Conservation (phyloP, 2,888 invertebrate species). For the Amphiduros pacificus region DNA sequence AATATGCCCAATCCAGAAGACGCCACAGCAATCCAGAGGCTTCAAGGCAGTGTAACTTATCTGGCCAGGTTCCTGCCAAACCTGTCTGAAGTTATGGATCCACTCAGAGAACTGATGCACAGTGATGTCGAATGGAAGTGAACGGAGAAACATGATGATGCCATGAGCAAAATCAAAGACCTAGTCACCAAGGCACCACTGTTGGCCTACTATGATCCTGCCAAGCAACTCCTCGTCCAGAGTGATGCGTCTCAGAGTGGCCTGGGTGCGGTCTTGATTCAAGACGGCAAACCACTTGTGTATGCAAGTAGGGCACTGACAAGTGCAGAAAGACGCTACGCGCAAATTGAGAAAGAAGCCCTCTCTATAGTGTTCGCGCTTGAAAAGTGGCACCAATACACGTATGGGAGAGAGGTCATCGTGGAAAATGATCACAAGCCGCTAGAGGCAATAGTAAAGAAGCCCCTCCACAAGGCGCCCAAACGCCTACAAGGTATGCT, state of each 20-base stretch:
- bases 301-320: slow-evolving; percentile 17
- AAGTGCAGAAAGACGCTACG: slow-evolving; percentile 14
- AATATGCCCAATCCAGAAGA: slow-evolving; percentile 32
- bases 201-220: slow-evolving; percentile 17
- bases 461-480: neutral
- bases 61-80: slow-evolving; percentile 23
- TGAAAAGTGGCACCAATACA: slow-evolving; percentile 18
- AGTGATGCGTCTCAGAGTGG: slow-evolving; percentile 18
- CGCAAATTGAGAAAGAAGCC: slow-evolving; percentile 20
- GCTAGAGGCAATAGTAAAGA: neutral
- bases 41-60: slow-evolving; percentile 27
- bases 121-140: slow-evolving; percentile 26
- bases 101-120: slow-evolving; percentile 18
- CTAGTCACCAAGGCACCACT: slow-evolving; percentile 10
- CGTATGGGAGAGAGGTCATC: slow-evolving; percentile 8
- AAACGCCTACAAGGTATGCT: neutral
- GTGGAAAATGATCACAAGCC: slow-evolving; percentile 1
- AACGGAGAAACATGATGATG: slow-evolving; percentile 11
- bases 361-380: slow-evolving; percentile 17
- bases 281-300: slow-evolving; percentile 14
- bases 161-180: slow-evolving; percentile 20
- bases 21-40: slow-evolving; percentile 28
- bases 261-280: slow-evolving; percentile 12
- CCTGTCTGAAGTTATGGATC: slow-evolving; percentile 17
- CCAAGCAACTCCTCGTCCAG: slow-evolving; percentile 7